Base-by-base conservation (phyloP, 2,113 vertebrate species). In the Heterotis niloticus region DNA sequence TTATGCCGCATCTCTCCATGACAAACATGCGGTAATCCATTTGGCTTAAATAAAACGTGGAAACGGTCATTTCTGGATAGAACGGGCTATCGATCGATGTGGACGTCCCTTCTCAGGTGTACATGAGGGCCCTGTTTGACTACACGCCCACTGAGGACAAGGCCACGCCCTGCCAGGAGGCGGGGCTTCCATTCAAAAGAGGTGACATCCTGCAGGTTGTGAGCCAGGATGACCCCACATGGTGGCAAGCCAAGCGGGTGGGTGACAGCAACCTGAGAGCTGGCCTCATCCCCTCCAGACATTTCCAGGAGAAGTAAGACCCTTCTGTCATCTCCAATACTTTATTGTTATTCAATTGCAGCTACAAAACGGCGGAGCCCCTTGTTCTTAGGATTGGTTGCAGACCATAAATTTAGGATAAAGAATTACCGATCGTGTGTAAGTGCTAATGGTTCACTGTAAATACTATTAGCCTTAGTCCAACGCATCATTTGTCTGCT, bases 221-320 rank as follows among this genome's bases (percentile, higher is more conserved):
- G 0, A 96, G 95, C 87, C 96, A 95, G 68, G 96, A 96, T 0
- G 97, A 98, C 29, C 88, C 92, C 75, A 98, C 94, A 0, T 98
- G 97, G 96, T 98, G 96, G 97, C 97, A 98, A 87, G 97, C 97
- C 74, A 98, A 97, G 84, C 92, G 93, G 64, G 91, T 98, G 1
- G 96, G 95, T 7, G 96, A 98, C 78, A 93, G 93, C 64, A 98
- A 96, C 86, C 93, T 98, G 79, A 92, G 96, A 0, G 96, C 97
- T 0, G 97, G 95, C 16, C 92, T 98, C 78, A 94, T 98, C 71
- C 97, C 97, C 26, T 98, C 97, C 0, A 93, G 93, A 23, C 94
- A 94, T 86, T 98, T 98, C 85, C 96, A 98, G 82, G 96, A 98
- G 90, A 96, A 95, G 97, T 98, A 80, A 34, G 71, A 68, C 23